These are phyloP conservation scores for Eupithecia centaureata DNA, from an alignment of 2,888 invertebrate species.

Conservation along the genomic window DNA sequence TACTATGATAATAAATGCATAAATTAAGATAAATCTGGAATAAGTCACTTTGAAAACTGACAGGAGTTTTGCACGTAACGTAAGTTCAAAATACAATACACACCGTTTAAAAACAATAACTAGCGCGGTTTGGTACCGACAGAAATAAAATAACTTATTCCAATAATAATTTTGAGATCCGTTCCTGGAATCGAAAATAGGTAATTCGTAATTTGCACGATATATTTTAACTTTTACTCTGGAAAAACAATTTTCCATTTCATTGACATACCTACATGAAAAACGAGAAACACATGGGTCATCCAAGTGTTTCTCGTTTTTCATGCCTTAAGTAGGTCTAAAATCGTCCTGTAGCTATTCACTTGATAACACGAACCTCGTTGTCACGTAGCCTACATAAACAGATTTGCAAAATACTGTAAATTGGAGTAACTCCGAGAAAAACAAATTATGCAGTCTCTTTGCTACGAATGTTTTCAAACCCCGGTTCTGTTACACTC, in stretches of 20 bases:
- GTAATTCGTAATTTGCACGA: neutral
- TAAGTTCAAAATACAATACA: neutral
- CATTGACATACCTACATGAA: too few species aligned
- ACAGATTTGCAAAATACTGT: neutral
- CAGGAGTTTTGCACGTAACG: neutral
- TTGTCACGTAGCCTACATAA: neutral
- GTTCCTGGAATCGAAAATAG: neutral
- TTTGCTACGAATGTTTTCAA: constrained; percentile 1
- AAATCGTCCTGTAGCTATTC: neutral
- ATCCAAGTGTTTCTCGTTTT: neutral
- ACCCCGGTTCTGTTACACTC: neutral
- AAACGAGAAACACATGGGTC: too few species aligned
- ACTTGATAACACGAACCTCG: neutral
- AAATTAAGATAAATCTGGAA: constrained; percentile 17
- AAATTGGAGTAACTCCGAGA: neutral
- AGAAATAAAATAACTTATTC: neutral
- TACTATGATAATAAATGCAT: constrained; percentile 17
- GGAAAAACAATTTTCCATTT: neutral
- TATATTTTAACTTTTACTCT: neutral
- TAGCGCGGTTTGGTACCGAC: neutral
- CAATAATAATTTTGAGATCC: neutral
- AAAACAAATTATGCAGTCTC: neutral
- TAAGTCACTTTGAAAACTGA: constrained; percentile 1
- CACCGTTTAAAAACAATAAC: too few species aligned
- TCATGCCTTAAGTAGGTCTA: neutral